Base-by-base conservation (phyloP, 2,797 vertebrate genomes). In the Spinus olivaceus region DNA sequence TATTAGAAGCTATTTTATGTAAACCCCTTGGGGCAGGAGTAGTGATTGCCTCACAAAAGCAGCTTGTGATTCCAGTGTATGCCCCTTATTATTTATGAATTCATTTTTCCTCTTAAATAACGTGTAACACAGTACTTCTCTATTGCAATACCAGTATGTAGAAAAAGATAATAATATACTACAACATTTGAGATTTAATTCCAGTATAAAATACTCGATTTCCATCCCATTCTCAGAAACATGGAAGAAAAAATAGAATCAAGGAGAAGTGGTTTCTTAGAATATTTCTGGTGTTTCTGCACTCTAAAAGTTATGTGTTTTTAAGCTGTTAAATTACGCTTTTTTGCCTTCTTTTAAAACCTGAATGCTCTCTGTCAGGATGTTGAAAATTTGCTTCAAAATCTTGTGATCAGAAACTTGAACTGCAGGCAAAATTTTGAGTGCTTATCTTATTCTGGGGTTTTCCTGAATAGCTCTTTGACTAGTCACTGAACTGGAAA, bases 251-350 rank as follows among this genome's bases (percentile, higher is more conserved):
- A 83, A 88, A 44, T 9, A 46, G 39, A 77, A 30, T 78, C 25
- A 30, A 85, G 67, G 41, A 7, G n/a, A 86, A 84, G 54, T 7
- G 2, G 10, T 77, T 90, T 47, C 19, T 66, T 81, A 60, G 8
- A 88, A 60, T 47, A 51, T 47, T 59, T 77, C 85, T 30, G 17
- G 6, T 73, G 71, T 81, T 22, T 92, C n/a, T 81, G 41, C 50
- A 60, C 78, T 96, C 81, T 83, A 39, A 19, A 81, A 82, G 41
- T 94, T 84, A 82, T n/a, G 7, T 66, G 6, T 83, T 91, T 96
- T 95, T 46, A 80, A 78, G 28, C 50, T 74, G 27, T 93, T 79
- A 74, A 57, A 35, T 51, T 69, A 24, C 5, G 24, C 7, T 93
- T 88, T 84, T 85, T 86, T 61, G 3, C 10, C 46, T 66, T 95